Evolutionary conservation across 1,140 invertebrate species (phyloP).

Genomic region (Vanessa tameamea): DNA sequence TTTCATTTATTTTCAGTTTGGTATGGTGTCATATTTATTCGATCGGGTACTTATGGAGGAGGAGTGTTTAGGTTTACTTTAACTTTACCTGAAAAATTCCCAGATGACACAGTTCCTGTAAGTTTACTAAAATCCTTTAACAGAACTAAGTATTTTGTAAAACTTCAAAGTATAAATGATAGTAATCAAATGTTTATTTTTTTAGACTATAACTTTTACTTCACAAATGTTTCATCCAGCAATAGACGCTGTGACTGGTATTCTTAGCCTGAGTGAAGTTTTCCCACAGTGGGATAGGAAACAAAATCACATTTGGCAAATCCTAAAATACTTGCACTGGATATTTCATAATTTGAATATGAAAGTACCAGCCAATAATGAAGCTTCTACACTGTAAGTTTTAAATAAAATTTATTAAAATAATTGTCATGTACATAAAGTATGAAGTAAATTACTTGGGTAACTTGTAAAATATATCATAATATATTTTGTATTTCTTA

Average conservation of each 20-base stretch:
- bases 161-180: neutral
- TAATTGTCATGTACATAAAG: neutral
- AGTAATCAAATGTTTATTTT: conserved; percentile 35
- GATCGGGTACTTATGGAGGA: conserved; percentile 92
- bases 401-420: conserved; percentile 12
- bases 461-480: neutral
- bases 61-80: conserved; percentile 94
- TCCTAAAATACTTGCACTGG: conserved; percentile 91
- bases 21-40: conserved; percentile 96
- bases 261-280: conserved; percentile 87
- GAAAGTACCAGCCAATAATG: conserved; percentile 86
- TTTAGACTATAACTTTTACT: conserved; percentile 91
- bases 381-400: conserved; percentile 89
- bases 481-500: conserved; percentile 30
- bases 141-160: neutral
- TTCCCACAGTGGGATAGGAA: conserved; percentile 92
- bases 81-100: conserved; percentile 92
- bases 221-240: conserved; percentile 93
- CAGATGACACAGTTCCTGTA: conserved; percentile 91
- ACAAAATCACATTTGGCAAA: conserved; percentile 93
- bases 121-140: conserved; percentile 54
- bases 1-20: conserved; percentile 85
- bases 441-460: neutral
- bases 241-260: conserved; percentile 88
- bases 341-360: conserved; percentile 89